phyloP scores from a whole-genome alignment of 2,113 vertebrate species.

The Tenebrosternarchus preto region DNA sequence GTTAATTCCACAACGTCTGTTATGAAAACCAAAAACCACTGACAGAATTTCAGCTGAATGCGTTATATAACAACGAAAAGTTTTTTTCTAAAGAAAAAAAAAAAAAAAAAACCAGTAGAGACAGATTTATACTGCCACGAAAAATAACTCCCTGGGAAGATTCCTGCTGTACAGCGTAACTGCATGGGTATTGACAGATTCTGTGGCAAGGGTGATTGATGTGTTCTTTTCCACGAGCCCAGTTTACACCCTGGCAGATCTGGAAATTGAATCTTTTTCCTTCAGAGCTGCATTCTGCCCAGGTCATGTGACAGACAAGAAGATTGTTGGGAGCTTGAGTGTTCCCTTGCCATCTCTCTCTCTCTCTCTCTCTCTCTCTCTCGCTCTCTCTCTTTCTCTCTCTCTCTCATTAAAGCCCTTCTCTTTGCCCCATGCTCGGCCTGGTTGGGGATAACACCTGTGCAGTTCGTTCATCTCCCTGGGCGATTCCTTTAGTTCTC shows the following conservation, averaged over 20 bases:
- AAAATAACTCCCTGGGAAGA: slow-evolving; percentile 7
- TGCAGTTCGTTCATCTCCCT: slow-evolving; percentile 23
- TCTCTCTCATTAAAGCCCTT: slow-evolving; percentile 30
- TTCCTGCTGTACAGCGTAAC: background rate
- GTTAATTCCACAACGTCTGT: background rate
- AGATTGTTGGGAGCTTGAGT: slow-evolving; percentile 28
- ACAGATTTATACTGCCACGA: background rate
- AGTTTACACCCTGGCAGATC: slow-evolving; percentile 29
- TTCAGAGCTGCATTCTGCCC: slow-evolving; percentile 16
- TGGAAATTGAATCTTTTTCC: slow-evolving; percentile 49
- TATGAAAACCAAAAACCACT: slow-evolving; percentile 3
- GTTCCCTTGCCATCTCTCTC: slow-evolving; percentile 36
- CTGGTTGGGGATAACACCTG: slow-evolving; percentile 28
- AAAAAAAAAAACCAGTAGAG: background rate
- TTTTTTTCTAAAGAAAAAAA: background rate
- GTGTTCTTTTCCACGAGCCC: slow-evolving; percentile 23
- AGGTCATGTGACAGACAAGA: slow-evolving; percentile 44
- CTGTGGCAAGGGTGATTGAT: slow-evolving; percentile 42
- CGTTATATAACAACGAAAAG: background rate
- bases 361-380: slow-evolving; percentile 15
- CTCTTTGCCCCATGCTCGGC: slow-evolving; percentile 9
- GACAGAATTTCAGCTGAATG: background rate
- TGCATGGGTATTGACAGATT: slow-evolving; percentile 29
- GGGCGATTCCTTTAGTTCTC: slow-evolving; percentile 18
- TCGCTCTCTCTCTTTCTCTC: slow-evolving; percentile 2